Base-by-base conservation (phyloP, 2,797 vertebrate species). In the Graptemys geographica region DNA sequence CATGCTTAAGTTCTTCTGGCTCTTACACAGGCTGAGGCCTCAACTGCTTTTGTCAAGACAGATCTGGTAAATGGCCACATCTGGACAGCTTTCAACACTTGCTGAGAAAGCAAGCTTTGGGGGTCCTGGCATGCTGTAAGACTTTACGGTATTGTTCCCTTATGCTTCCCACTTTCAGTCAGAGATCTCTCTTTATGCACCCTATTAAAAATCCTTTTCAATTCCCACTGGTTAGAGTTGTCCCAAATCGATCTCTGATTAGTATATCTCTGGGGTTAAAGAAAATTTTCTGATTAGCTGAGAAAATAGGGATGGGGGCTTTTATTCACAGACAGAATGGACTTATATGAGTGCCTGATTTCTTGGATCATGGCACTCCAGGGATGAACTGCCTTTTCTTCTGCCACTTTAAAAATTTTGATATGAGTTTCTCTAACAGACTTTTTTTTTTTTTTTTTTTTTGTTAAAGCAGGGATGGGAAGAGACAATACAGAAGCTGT, bases 391-490 rank as follows among this genome's bases (percentile, higher is more conserved):
- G 81, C 65, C 83, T 21, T 80, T 80, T 76, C 23, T 53, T 4
- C 19, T 69, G 47, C 16, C 79, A 89, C 44, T 81, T 27, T 55
- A 23, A 49, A 62, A 5, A 8, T 51, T 82, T 84, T 56, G 49
- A 7, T 56, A 69, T 65, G 80, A 81, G 8, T 4, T 15, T 6
- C 90, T 90, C 33, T 55, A 72, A 11, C 16, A 93, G 41, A 7
- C 53, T 19, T 69, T 51, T 13, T 47, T 33, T 65, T n/a, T n/a
- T 33, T 33, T 31, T 6, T 15, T 47, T 47, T 47, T 47, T 44
- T 44, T 6, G 7, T 18, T 3, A 1, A 65, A n/a, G 76, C 1
- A 16, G n/a, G 7, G 2, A 56, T 74, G 76, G 83, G 2, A 1
- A 89, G 89, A 93, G 83, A 21, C 21, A 11, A 16, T 37, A 88